Evolutionary conservation across 2,113 vertebrate species (phyloP).

Genomic region (Ammodytes dubius): DNA sequence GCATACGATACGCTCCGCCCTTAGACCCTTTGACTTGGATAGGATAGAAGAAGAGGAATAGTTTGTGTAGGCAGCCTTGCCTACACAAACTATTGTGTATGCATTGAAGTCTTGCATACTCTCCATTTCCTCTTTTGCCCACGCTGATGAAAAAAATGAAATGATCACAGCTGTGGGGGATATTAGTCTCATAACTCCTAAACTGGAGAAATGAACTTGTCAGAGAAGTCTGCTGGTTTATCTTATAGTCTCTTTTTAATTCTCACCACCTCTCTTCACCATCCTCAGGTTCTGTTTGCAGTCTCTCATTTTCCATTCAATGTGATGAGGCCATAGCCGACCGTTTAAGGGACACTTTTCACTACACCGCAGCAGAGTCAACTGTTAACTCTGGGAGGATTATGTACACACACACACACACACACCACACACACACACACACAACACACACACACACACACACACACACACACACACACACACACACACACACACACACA

Average conservation of each 20-base stretch:
- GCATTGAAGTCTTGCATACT: neutral
- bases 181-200: slow-evolving; percentile 21
- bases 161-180: neutral
- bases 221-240: slow-evolving; percentile 15
- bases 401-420: neutral
- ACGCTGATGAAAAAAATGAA: slow-evolving; percentile 1
- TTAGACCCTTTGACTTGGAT: no score
- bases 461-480: neutral
- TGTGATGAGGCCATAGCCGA: slow-evolving; percentile 45
- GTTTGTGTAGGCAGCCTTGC: neutral
- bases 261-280: neutral
- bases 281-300: slow-evolving; percentile 2
- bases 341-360: slow-evolving; percentile 26
- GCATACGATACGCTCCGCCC: no score
- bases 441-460: slow-evolving; percentile 2
- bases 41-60: neutral
- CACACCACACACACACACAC: neutral
- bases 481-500: neutral
- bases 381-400: neutral
- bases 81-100: no score
- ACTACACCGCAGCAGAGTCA: neutral
- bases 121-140: slow-evolving; percentile 2
- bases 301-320: slow-evolving; percentile 31
- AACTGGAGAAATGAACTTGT: slow-evolving; percentile 38
- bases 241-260: neutral